Evolutionary conservation across 2,797 vertebrate species (phyloP).

Genomic region (Darevskia nairensis): DNA sequence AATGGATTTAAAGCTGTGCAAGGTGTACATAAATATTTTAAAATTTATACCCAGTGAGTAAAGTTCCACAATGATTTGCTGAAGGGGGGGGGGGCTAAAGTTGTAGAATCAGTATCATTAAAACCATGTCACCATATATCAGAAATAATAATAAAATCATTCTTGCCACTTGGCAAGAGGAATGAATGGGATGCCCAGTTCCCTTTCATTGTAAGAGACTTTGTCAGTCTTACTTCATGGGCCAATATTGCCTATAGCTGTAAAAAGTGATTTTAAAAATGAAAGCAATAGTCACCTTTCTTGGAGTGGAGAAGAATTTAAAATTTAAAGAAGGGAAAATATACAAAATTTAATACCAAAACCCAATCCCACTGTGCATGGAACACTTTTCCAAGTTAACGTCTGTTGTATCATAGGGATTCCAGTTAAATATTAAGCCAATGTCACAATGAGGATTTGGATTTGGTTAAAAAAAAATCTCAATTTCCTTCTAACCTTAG

Average conservation of each 20-base stretch:
- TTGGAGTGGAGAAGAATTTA: not conserved
- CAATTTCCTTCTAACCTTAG: not conserved
- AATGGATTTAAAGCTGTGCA: not conserved
- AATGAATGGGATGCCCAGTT: not conserved
- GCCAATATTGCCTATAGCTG: not conserved
- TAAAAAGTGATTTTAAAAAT: not conserved
- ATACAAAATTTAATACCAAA: not conserved
- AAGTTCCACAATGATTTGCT: not conserved
- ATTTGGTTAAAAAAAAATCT: not conserved
- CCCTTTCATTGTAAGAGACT: conserved; percentile 27
- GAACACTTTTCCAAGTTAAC: conserved; percentile 14
- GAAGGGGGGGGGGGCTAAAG: not conserved
- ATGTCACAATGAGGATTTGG: not conserved
- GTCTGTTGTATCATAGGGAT: not conserved
- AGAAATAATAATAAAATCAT: conserved; percentile 29
- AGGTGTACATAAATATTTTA: not conserved
- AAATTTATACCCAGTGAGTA: not conserved
- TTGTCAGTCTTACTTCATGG: not conserved
- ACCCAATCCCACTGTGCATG: not conserved
- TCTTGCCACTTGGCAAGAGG: not conserved
- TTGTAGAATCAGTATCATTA: conserved; percentile 1
- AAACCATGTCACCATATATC: not conserved
- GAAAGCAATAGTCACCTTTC: not conserved
- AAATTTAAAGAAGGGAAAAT: conserved; percentile 6
- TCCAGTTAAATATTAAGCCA: not conserved